Evolutionary conservation across 1,140 invertebrate genomes (phyloP), one percentile per base, ranked within the genome.

Genomic region (Pectinophora gossypiella): DNA sequence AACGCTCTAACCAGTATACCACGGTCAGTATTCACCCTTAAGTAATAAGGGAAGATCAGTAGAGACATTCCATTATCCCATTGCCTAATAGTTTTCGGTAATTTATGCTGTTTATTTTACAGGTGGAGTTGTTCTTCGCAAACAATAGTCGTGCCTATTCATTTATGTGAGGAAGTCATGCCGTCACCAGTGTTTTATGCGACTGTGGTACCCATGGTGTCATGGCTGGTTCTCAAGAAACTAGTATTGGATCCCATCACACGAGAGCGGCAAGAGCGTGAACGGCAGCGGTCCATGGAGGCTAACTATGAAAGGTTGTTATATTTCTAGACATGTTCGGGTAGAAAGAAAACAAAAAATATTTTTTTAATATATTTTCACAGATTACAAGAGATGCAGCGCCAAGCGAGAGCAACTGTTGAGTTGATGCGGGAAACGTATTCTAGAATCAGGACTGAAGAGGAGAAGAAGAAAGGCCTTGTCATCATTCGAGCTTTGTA

Each of bases 111-210:
- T n/a, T n/a, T n/a, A n/a, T n/a, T n/a, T n/a, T n/a, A n/a, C 73
- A 97, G 95, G 87, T 89, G 98, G 68, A 91, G 91, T 10, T 91
- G 97, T 60, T 95, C 96, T 1, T 94, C 93, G 51, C 97, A 99
- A 85, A 93, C 92, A 0, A 98, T 97, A 72, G 88, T 93, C 15
- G 95, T 98, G 62, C 96, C 97, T 0, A 95, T 99, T 63, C 94
- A 96, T 68, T 77, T 99, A 13, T 96, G 96, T 59, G 96, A 99
- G 65, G 95, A 97, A 70, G 89, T 99, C 3, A 88, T 96, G 55
- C 95, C 97, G 1, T 93, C 94, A 15, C 95, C 97, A 0, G 89
- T 99, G 20, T 96, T 99, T 78, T 99, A 99, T 75, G 97, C 96
- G 0, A 97, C 97, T 0, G 87, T 97, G 0, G 90, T 94, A 0